Evolutionary conservation across 1,140 invertebrate species (phyloP), one percentile per base, ranked within the genome.

Genomic region (Drosophila simulans): DNA sequence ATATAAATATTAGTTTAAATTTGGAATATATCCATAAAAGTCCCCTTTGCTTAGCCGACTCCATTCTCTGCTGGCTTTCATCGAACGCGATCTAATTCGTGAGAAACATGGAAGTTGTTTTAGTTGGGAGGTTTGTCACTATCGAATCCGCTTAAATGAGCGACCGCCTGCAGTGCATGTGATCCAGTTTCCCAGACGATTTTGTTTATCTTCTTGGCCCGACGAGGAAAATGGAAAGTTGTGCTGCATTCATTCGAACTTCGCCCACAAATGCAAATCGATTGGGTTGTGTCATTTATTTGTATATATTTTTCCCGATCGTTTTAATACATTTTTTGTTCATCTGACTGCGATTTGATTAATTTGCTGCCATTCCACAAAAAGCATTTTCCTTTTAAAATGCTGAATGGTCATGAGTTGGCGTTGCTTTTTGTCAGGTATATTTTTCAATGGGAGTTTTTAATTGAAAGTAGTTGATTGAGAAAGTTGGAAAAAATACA

Each of bases 181-280:
- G 65, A 71, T 71, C 68, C 65, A 71, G 68, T 71, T 71, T 71
- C 45, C 42, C 64, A 20, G 37, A 35, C 17, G 40, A 10, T 48
- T 69, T 70, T 70, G 43, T 70, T 40, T 70, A 70, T 71, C 52
- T 70, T 71, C 68, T 70, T 57, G 51, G 52, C 34, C 31, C 40
- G 51, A 35, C 15, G 43, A 15, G 65, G 48, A 57, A 81, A 66
- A 77, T 69, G 74, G 73, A 70, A 78, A 82, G 74, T 77, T 77
- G 42, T 34, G 40, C 59, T 72, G 71, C 71, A 76, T 76, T 48
- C 57, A 74, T 42, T 62, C 51, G 57, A 51, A 65, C 60, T 66
- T 75, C 71, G 62, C 72, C 72, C 72, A 75, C 72, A 57, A 71
- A 46, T 55, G 54, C 35, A 37, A 49, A 39, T 22, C 42, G 37